Conservation (phyloP, 2,888 invertebrate species). For the Camptogramma bilineatum region DNA sequence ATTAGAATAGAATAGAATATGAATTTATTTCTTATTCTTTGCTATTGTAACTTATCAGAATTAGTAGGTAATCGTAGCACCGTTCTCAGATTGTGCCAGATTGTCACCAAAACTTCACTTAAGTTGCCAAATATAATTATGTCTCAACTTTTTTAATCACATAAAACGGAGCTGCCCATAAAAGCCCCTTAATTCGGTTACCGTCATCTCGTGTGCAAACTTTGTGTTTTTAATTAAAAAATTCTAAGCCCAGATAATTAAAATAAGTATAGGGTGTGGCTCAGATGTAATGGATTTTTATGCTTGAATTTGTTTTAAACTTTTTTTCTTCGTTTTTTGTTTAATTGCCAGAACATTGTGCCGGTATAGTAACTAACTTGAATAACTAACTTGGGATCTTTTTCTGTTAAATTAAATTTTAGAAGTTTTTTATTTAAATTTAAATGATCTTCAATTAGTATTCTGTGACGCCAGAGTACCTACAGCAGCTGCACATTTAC, state of each 20-base stretch:
- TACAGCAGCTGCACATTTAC: too few species aligned
- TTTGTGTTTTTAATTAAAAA: constrained; percentile 48
- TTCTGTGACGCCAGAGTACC: too few species aligned
- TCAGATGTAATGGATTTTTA: constrained; percentile 12
- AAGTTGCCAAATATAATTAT: constrained; percentile 45
- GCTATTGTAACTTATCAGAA: too few species aligned
- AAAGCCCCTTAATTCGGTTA: constrained; percentile 43
- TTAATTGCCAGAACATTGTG: background rate
- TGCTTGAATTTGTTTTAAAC: background rate
- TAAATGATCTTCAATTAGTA: too few species aligned
- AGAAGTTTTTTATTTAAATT: too few species aligned
- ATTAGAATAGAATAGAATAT: too few species aligned
- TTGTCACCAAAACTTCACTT: constrained; percentile 29
- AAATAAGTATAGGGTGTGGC: constrained; percentile 37
- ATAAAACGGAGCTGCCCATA: constrained; percentile 40
- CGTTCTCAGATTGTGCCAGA: background rate
- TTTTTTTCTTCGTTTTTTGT: background rate
- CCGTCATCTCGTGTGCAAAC: constrained; percentile 42
- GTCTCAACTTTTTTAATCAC: constrained; percentile 48
- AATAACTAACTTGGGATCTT: too few species aligned
- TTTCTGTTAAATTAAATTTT: too few species aligned
- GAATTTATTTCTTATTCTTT: too few species aligned
- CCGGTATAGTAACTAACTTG: too few species aligned
- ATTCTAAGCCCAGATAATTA: constrained; percentile 48
- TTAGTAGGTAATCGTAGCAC: too few species aligned